Conservation (phyloP, 2,113 vertebrate species). For the Gadus macrocephalus region DNA sequence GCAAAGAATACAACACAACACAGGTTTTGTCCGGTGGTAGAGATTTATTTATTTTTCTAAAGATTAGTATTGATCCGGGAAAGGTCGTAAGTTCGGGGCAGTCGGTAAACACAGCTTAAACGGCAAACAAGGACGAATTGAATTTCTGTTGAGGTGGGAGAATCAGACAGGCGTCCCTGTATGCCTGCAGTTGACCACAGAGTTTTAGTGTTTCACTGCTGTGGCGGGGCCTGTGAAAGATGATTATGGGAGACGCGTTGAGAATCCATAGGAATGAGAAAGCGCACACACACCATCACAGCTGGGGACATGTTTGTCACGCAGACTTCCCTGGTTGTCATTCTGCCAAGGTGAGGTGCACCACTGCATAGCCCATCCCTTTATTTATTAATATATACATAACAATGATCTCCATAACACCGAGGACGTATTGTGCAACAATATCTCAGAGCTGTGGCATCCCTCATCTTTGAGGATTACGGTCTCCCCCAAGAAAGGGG, state of each 20-base stretch:
- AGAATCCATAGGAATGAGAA: neutral
- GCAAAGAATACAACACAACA: neutral
- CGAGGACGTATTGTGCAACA: neutral
- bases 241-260: slow-evolving; percentile 22
- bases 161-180: slow-evolving; percentile 22
- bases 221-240: slow-evolving; percentile 35
- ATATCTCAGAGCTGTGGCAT: neutral
- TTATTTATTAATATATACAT: neutral
- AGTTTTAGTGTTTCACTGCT: slow-evolving; percentile 28
- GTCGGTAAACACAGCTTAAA: slow-evolving; percentile 15
- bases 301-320: neutral
- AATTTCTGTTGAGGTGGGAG: slow-evolving; percentile 8
- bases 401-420: neutral
- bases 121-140: slow-evolving; percentile 25
- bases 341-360: slow-evolving; percentile 21
- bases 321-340: slow-evolving; percentile 6
- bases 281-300: no score
- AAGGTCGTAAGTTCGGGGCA: slow-evolving; percentile 36
- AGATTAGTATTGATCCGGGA: slow-evolving; percentile 1
- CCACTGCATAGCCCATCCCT: no score
- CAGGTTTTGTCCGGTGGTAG: neutral
- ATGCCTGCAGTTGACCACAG: slow-evolving; percentile 10
- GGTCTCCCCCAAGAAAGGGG: neutral
- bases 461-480: neutral
- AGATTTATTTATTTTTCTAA: no score